Evolutionary conservation across 2,888 invertebrate genomes (phyloP), one percentile per base, ranked within the genome.

Genomic region (Macrophya alboannulata): DNA sequence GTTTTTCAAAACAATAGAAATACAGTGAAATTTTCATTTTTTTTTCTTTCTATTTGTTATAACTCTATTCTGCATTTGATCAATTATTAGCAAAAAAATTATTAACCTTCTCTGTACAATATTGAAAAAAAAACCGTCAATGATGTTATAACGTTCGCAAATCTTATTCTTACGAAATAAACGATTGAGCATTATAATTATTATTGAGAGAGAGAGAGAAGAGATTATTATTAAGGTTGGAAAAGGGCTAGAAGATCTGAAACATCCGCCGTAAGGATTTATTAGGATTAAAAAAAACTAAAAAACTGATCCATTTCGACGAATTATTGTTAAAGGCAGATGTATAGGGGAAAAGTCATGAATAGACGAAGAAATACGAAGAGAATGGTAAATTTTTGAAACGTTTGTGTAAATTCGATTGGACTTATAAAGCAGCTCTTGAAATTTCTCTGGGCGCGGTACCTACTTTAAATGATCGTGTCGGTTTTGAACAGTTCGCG

Each of bases 401-500:
- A 0, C 5, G 12, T 43, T 45, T 43, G 8, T 43, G 43, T 21
- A 45, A 45, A 74, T 43, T 45, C 25, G 71, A 40, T 40, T 71
- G 17, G 12, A 71, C n/a, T n/a, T n/a, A n/a, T n/a, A n/a, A 40
- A 71, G 71, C 37, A n/a, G n/a, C 37, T 71, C n/a, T 71, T n/a
- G 21, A 74, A 45, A 45, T 74, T 74, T 31, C 45, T 74, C 21
- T 31, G 1, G 1, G 45, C 5, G 12, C 25, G 72, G 45, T 81
- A 62, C 59, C 62, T 62, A 62, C 59, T 81, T 62, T 40, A 51
- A 81, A 81, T n/a, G n/a, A n/a, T 81, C 81, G 62, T 12, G 43
- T 55, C 51, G 77, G 81, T 59, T 59, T 81, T 81, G 10, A 81
- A 81, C 81, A 81, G 81, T 81, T 77, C 81, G 62, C 81, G 43